Evolutionary conservation across 2,888 invertebrate species (phyloP).

Genomic region (Caenorhabditis auriculariae): DNA sequence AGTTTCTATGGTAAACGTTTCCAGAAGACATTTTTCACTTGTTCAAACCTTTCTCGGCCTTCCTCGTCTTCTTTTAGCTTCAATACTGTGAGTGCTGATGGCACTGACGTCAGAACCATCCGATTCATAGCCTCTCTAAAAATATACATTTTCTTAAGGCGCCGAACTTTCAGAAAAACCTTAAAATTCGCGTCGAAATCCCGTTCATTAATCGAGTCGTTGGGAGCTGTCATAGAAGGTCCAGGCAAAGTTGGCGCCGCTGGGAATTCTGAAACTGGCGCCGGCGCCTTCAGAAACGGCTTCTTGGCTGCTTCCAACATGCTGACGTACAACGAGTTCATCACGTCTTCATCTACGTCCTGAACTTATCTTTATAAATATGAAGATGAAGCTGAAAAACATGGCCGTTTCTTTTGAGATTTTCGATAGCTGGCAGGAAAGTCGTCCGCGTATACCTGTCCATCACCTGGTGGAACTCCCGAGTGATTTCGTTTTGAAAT

Average conservation of each 20-base stretch:
- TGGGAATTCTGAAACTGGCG: constrained; percentile 11
- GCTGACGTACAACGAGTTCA: constrained; percentile 45
- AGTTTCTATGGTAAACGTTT: no score
- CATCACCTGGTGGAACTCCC: constrained; percentile 53
- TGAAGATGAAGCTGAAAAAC: no score
- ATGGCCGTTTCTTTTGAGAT: constrained; percentile 55
- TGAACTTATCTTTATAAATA: constrained; percentile 21
- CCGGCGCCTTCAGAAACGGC: constrained; percentile 27
- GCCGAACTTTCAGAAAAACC: no score
- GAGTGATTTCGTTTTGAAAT: constrained; percentile 49
- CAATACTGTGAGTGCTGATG: constrained; percentile 23
- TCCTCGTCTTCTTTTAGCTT: constrained; percentile 28
- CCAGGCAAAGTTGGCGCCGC: not conserved
- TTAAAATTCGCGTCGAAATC: constrained; percentile 26
- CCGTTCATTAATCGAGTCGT: no score
- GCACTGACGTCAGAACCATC: constrained; percentile 30
- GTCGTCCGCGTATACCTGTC: constrained; percentile 58
- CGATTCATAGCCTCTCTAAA: constrained; percentile 34
- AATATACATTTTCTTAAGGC: not conserved
- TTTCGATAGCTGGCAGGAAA: constrained; percentile 60
- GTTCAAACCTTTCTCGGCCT: constrained; percentile 17
- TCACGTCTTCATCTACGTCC: constrained; percentile 48
- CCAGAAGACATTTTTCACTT: not conserved
- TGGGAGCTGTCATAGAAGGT: no score
- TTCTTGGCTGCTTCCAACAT: constrained; percentile 57